phyloP scores from a whole-genome alignment of 2,888 invertebrate species.

The Hartigia nigra region DNA sequence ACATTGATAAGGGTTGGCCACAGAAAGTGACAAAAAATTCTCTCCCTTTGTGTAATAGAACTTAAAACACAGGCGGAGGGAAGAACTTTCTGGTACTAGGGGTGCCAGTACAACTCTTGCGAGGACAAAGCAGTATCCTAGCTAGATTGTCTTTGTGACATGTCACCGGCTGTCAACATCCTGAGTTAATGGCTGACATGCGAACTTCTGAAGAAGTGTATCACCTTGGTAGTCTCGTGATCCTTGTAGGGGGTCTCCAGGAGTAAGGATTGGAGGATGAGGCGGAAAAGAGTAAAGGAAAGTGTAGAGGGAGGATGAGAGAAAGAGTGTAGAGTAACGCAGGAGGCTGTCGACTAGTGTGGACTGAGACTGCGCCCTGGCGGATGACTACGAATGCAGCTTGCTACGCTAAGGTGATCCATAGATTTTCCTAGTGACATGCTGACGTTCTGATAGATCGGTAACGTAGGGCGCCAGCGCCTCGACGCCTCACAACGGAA shows the following conservation, averaged over 20 bases:
- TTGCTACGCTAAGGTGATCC: slow-evolving; percentile 1
- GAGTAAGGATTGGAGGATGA: slow-evolving; percentile 18
- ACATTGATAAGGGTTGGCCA: background rate
- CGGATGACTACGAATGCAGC: background rate
- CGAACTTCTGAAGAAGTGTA: background rate
- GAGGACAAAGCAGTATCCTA: background rate
- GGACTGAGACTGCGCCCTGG: slow-evolving; percentile 1
- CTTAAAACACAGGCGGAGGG: background rate
- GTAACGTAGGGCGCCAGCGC: background rate
- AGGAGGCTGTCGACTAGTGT: background rate
- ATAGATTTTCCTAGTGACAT: background rate
- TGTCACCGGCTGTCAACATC: background rate
- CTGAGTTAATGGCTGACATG: background rate
- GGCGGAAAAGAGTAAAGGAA: slow-evolving; percentile 6
- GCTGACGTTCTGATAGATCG: slow-evolving; percentile 3
- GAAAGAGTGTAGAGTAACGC: slow-evolving; percentile 10
- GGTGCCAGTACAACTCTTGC: background rate
- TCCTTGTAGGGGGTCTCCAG: background rate
- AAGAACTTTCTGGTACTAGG: background rate
- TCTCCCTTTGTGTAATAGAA: background rate
- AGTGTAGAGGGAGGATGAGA: background rate
- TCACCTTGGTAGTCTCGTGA: background rate
- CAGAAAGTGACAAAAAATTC: background rate
- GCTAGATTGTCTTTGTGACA: background rate
- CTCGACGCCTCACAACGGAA: background rate